phyloP scores from a whole-genome alignment of 2,888 invertebrate genomes.

The Drosophila mulleri region DNA sequence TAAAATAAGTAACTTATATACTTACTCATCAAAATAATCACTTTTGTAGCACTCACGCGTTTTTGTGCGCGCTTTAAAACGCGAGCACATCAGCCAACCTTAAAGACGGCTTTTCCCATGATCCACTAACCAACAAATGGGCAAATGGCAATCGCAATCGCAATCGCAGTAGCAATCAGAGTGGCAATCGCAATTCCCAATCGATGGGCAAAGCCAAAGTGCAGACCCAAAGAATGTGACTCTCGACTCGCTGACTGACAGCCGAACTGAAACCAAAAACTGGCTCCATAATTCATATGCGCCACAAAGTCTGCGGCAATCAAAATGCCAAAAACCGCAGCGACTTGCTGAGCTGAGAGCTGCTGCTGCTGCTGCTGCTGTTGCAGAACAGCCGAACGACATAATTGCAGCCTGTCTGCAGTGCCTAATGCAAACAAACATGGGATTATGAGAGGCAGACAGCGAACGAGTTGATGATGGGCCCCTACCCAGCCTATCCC shows the following conservation, averaged over 20 bases:
- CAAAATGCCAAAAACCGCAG: constrained; percentile 70
- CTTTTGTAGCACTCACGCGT: not conserved
- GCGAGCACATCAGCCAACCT: constrained; percentile 17
- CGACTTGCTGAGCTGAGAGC: constrained; percentile 30
- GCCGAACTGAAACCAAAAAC: constrained; percentile 41
- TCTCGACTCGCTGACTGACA: constrained; percentile 39
- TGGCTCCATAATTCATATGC: constrained; percentile 81
- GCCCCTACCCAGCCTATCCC: constrained; percentile 23
- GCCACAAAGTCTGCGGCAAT: constrained; percentile 82
- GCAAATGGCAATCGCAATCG: constrained; percentile 35
- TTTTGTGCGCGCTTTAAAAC: constrained; percentile 52
- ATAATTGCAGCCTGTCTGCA: constrained; percentile 78
- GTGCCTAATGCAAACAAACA: constrained; percentile 80
- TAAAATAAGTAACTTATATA: too few species aligned
- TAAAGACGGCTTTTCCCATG: constrained; percentile 65
- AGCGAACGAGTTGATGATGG: constrained; percentile 58
- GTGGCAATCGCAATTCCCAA: constrained; percentile 33
- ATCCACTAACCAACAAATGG: constrained; percentile 76
- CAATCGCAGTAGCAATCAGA: constrained; percentile 23
- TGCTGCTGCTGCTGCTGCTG: constrained; percentile 40
- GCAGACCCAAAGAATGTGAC: constrained; percentile 76
- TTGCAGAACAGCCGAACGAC: constrained; percentile 64
- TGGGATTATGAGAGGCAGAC: constrained; percentile 73
- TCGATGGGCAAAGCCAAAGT: constrained; percentile 66
- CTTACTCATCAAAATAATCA: not conserved